Base-by-base conservation (phyloP, 2,888 invertebrate species). In the Melanargia galathea region DNA sequence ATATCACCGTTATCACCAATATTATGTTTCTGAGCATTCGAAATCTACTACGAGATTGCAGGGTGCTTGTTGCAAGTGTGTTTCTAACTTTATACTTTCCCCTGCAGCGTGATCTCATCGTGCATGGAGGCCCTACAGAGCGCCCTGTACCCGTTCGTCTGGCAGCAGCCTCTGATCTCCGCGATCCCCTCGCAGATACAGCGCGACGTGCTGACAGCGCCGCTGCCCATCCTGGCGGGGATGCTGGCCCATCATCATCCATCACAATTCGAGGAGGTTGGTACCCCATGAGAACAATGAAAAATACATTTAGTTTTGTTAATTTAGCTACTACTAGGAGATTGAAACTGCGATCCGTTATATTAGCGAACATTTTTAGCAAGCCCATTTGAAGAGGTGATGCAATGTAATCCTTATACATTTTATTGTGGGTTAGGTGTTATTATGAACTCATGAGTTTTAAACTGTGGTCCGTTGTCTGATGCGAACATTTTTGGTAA, bases 101-200 rank as follows among this genome's bases (percentile, higher is more conserved):
- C 2, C 45, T 48, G 0, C 62, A 95, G 95, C 74, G 92, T 93
- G 64, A 88, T 96, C 8, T 96, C 96, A 0, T 92, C 94, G 0
- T 96, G 96, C 73, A 92, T 97, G 60, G 95, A 96, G 76, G 96
- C 95, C 0, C 82, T 97, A 1, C 94, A 95, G 70, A 93, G 94
- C 30, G 92, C 95, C 33, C 86, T 97, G 5, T 96, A 96, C 82
- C 97, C 97, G 7, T 96, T 97, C 82, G 93, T 93, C 40, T 97
- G 97, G 97, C 96, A 95, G 61, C 96, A 97, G 76, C 95, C 96
- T 0, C 93, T 96, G 16, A 94, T 97, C 56, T 95, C 96, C 0
- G 93, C 95, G 57, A 89, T 97, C 13, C 97, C 97, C 0, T 82
- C 92, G 1, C 93, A 94, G 80, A 87, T 96, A 13, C 92, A 95